These are phyloP conservation scores for Mamestra configurata DNA, from an alignment of 1,140 invertebrate genomes.

Conservation along the genomic window DNA sequence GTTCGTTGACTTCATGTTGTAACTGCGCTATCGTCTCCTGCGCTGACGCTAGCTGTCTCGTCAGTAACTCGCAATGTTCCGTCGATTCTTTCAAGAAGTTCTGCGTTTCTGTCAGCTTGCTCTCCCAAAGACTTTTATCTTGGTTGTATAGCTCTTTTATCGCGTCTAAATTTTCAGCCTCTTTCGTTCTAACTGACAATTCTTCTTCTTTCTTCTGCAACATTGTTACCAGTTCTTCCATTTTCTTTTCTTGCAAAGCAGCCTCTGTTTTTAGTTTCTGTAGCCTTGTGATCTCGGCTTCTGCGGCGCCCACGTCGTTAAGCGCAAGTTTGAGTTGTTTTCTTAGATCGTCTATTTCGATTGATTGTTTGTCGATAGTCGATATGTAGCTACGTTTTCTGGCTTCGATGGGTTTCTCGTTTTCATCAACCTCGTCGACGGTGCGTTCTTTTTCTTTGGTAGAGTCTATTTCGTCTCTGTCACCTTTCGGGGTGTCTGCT, in stretches of 20 bases:
- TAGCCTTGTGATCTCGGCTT: slow-evolving; percentile 91
- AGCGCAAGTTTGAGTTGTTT: slow-evolving; percentile 84
- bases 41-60: slow-evolving; percentile 89
- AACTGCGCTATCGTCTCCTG: slow-evolving; percentile 88
- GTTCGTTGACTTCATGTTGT: slow-evolving; percentile 89
- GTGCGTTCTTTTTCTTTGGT: slow-evolving; percentile 84
- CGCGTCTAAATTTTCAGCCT: slow-evolving; percentile 90
- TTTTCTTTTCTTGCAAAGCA: slow-evolving; percentile 90
- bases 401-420: slow-evolving; percentile 84
- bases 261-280: slow-evolving; percentile 91
- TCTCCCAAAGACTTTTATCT: slow-evolving; percentile 91
- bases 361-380: slow-evolving; percentile 90
- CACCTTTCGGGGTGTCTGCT: slow-evolving; percentile 74
- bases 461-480: slow-evolving; percentile 84
- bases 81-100: slow-evolving; percentile 90
- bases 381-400: slow-evolving; percentile 87
- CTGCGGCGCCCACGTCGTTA: slow-evolving; percentile 85
- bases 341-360: slow-evolving; percentile 91
- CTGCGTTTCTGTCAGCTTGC: slow-evolving; percentile 89
- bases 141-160: slow-evolving; percentile 89
- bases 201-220: slow-evolving; percentile 92
- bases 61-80: slow-evolving; percentile 89
- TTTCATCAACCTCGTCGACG: slow-evolving; percentile 79
- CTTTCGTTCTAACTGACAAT: slow-evolving; percentile 90
- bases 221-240: slow-evolving; percentile 91